Evolutionary conservation across 2,797 vertebrate species (phyloP), one percentile per base, ranked within the genome.

Genomic region (Sebastes cheni): DNA sequence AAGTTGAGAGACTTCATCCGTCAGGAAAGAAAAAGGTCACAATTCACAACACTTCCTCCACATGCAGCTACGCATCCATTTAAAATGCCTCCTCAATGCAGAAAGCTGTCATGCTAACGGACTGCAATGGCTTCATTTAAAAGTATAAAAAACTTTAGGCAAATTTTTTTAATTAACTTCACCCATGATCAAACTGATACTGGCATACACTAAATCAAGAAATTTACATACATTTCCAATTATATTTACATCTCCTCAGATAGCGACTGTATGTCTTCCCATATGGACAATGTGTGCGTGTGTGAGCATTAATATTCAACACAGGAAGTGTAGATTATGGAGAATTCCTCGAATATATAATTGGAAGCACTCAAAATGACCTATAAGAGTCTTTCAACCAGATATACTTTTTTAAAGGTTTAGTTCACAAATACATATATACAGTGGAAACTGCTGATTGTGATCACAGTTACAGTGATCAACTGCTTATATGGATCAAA

Each of bases 91-190:
- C 13, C 27, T 32, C 2, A 12, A 4, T 9, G 4, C 29, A 62
- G 56, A 23, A 8, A 18, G 52, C 52, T 27, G 50, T n/a, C 50
- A n/a, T 54, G 20, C 20, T n/a, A 10, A 54, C 2, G 3, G 18
- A 36, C 13, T 18, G 42, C 32, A 20, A 10, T n/a, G 20, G 50
- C 50, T 22, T 54, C 50, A 9, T 58, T 30, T n/a, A 27, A 12
- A 50, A 20, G 42, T 29, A 50, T 4, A 50, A 20, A n/a, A 27
- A 3, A 25, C 16, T 27, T 61, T 32, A 0, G 11, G 12, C 1
- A 0, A 3, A 46, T 54, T 18, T 5, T 36, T 69, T 0, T 0
- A 36, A 70, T 70, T 18, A 0, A 25, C 20, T 58, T 9, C 30
- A 39, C 7, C 55, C 34, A 22, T 14, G 6, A 71, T 30, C 29